Evolutionary conservation across 2,113 vertebrate species (phyloP), one percentile per base, ranked within the genome.

Genomic region (Platysteira castanea): DNA sequence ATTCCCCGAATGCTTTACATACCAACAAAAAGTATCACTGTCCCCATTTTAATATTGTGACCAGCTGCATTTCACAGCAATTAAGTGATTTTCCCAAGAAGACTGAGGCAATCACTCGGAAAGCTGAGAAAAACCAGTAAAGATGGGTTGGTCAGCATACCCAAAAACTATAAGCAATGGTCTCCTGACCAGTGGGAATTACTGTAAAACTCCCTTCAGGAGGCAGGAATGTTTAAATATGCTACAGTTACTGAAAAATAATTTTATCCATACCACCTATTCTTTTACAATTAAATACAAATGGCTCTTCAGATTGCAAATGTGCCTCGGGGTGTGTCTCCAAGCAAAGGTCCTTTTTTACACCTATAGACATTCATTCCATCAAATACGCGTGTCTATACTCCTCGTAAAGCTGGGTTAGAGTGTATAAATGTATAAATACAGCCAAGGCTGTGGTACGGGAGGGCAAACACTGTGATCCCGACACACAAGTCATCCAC

Each of bases 361-460:
- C 64, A 90, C 69, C 76, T 93, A 57, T 4, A 11, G 79, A 81
- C 60, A 57, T 35, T 77, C 20, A 27, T 33, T 86, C 60, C 54
- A 52, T 41, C 0, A 0, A 88, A 7, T 47, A 28, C 0, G 0
- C 0, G 0, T 69, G 59, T 23, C 83, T 78, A 15, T 9, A 4
- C 4, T 20, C 42, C 49, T 4, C 0, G 30, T 39, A 39, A 65
- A 65, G 14, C 33, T 35, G 68, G 17, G 52, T 60, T 41, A 60
- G 24, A 87, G 60, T 11, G 35, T 27, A 47, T 13, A 67, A 79
- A 85, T 15, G 39, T 28, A 50, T 14, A 71, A 78, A 89, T 20
- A 47, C 30, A 93, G 83, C 26, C 2, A 16, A 78, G 46, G 52
- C 10, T 46, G 76, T 81, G 64, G 57, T 57, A 33, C 60, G 60